Conservation (phyloP, 2,888 invertebrate genomes). For the Eupithecia pulchellata region DNA sequence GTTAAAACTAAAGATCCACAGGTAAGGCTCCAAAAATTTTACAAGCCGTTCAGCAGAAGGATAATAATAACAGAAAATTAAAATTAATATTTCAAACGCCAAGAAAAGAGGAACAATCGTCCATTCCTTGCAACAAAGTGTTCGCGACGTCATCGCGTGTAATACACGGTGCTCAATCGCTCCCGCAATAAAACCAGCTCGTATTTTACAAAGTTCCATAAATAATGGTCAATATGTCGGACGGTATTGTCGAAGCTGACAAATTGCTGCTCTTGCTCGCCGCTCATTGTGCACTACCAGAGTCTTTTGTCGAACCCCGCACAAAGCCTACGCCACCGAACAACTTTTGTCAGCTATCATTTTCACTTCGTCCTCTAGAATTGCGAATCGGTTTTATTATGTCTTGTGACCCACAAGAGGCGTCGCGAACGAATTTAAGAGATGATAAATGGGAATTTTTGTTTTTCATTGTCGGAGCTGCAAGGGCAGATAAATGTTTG, state of each 20-base stretch:
- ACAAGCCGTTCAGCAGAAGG: background rate
- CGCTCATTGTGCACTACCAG: slow-evolving; percentile 78
- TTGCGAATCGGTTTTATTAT: slow-evolving; percentile 77
- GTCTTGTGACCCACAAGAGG: slow-evolving; percentile 66
- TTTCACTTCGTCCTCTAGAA: slow-evolving; percentile 75
- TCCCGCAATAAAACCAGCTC: slow-evolving; percentile 80
- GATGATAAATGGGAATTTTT: slow-evolving; percentile 76
- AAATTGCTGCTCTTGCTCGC: slow-evolving; percentile 80
- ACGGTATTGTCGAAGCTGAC: slow-evolving; percentile 82
- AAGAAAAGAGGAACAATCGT: slow-evolving; percentile 43
- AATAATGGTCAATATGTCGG: slow-evolving; percentile 85
- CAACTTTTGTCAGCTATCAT: slow-evolving; percentile 80
- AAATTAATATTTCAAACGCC: slow-evolving; percentile 34
- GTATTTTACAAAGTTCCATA: slow-evolving; percentile 80
- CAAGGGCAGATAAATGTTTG: slow-evolving; percentile 68
- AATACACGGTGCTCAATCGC: slow-evolving; percentile 78
- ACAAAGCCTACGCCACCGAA: slow-evolving; percentile 71
- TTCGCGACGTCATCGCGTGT: slow-evolving; percentile 72
- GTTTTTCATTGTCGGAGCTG: slow-evolving; percentile 61
- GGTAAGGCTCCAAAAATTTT: background rate
- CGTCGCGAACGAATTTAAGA: slow-evolving; percentile 64
- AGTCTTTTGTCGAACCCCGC: slow-evolving; percentile 68
- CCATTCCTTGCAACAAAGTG: slow-evolving; percentile 69
- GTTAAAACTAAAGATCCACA: background rate
- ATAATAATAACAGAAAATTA: slow-evolving; percentile 8